These are phyloP conservation scores for Megaceryle alcyon DNA, from an alignment of 2,797 vertebrate genomes.

Conservation along the genomic window DNA sequence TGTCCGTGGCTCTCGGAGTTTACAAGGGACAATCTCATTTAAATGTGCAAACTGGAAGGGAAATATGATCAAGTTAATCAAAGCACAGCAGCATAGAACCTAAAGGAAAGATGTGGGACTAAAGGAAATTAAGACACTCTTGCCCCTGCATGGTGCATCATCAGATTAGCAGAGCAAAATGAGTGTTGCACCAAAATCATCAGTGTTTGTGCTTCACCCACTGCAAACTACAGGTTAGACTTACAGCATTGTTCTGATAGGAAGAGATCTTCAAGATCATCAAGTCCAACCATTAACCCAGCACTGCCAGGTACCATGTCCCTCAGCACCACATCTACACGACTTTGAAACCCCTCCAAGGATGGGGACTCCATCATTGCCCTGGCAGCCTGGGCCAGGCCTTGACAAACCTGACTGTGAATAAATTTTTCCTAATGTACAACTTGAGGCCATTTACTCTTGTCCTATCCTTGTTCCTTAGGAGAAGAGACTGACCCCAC, in stretches of 20 bases:
- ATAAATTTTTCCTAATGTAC: no score
- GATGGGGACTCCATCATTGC: no score
- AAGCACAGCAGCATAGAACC: neutral
- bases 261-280: no score
- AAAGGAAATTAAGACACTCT: neutral
- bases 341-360: no score
- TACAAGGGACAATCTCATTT: neutral
- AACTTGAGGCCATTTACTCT: no score
- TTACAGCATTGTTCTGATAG: no score
- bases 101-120: neutral
- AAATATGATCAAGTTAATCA: accelerated
- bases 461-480: no score
- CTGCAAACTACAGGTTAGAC: neutral
- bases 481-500: no score
- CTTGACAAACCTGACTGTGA: neutral
- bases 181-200: neutral
- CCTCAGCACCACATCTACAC: no score
- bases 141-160: neutral
- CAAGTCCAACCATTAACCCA: no score
- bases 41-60: neutral
- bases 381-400: no score
- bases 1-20: neutral
- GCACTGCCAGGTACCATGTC: no score
- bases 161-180: neutral
- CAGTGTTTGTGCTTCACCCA: neutral